Evolutionary conservation across 2,113 vertebrate genomes (phyloP), one percentile per base, ranked within the genome.

Genomic region (Aldabrachelys gigantea): DNA sequence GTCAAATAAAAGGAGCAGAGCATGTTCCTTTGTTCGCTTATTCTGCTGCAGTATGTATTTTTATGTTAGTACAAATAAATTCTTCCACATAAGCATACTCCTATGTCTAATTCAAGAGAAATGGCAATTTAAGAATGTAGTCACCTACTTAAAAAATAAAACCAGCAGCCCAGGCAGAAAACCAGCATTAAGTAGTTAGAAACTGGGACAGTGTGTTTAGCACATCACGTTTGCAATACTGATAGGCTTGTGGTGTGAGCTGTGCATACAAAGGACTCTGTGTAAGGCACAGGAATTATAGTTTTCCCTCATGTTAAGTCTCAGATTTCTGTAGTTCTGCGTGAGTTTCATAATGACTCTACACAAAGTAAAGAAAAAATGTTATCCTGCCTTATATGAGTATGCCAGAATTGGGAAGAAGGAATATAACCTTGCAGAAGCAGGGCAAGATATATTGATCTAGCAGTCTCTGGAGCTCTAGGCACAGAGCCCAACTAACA

Each of bases 91-190:
- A 0, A 82, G 21, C 4, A 41, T 8, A 7, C 3, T 35, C 53
- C 88, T 85, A 75, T 7, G 85, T 14, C n/a, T 38, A 80, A 62
- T 44, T 78, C 53, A 88, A 85, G 88, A 82, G 0, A 2, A 59
- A 95, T 16, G 47, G 52, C 52, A 84, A 19, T 11, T 84, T 65
- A 95, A 91, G 16, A 75, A 91, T 86, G 59, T 84, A 44, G 65
- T 53, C 53, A 80, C 25, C 52, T 80, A 25, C 49, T 85, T 82
- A 54, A 91, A 95, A 95, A 95, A 85, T 91, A 84, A 93, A 96
- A 85, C 7, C 31, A 96, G 52, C 56, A 80, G 56, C 2, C 53
- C 38, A 83, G 65, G 88, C 25, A 89, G 90, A 89, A 95, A 97
- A 91, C 6, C 25, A 62, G 65, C 35, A 91, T 24, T 31, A 91